A percentile compares a stretch with the other conserved stretches of the same genome.
phyloP scores from a whole-genome alignment of 2,888 invertebrate species.

The Himalopsyche japonica region DNA sequence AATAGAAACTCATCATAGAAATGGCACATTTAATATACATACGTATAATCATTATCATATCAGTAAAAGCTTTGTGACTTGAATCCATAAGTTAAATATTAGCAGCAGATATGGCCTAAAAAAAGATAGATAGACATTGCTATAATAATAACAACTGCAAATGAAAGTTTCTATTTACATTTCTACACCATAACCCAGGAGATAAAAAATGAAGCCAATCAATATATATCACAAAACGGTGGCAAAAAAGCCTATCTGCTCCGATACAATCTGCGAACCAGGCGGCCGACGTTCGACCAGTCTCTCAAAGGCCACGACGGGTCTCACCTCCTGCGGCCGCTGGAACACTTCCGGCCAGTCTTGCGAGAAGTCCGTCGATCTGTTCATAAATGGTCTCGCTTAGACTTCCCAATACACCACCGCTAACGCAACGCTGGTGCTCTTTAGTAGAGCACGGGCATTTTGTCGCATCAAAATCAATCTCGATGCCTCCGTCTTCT shows the following conservation, averaged over 20 bases:
- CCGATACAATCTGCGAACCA: not conserved
- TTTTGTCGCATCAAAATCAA: slow-evolving; percentile 45
- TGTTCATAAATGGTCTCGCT: slow-evolving; percentile 53
- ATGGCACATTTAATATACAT: no score
- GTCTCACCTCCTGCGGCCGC: slow-evolving; percentile 45
- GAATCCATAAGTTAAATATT: no score
- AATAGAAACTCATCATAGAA: no score
- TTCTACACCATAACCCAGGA: not conserved
- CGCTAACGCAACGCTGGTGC: not conserved
- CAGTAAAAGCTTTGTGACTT: no score
- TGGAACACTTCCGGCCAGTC: slow-evolving; percentile 45
- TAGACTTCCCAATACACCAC: slow-evolving; percentile 50
- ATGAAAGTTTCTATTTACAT: no score
- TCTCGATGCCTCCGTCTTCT: slow-evolving; percentile 46
- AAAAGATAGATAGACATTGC: no score
- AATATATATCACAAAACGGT: not conserved
- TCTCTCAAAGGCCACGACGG: slow-evolving; percentile 37
- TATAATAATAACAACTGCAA: no score
- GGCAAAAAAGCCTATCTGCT: not conserved
- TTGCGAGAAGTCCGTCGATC: slow-evolving; percentile 54
- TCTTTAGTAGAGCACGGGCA: not conserved
- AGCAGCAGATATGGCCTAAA: no score
- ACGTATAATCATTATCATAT: no score
- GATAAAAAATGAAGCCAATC: not conserved
- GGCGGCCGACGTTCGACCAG: not conserved